These are phyloP conservation scores for Lutjanus argentimaculatus DNA, from an alignment of 2,797 vertebrate genomes.

Conservation along the genomic window DNA sequence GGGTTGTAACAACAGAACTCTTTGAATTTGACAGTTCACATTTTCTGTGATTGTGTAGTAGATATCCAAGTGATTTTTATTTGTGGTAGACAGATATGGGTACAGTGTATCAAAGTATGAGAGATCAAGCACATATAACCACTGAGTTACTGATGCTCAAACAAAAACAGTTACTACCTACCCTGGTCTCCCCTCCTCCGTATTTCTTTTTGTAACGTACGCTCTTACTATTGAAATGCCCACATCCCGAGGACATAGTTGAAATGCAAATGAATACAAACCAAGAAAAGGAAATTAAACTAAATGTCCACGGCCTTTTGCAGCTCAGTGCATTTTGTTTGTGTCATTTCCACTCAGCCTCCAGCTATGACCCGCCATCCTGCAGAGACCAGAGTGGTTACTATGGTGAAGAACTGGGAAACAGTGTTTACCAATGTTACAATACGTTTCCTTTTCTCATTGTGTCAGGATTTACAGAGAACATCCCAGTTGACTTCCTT, in stretches of 20 bases:
- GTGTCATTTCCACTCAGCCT: slow-evolving; percentile 58
- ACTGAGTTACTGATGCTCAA: too few relatives aligned
- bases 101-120: too few relatives aligned
- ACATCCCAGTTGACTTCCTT: background rate
- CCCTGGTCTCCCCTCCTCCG: too few relatives aligned
- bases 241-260: slow-evolving; percentile 28
- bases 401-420: slow-evolving; percentile 48
- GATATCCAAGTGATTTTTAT: too few relatives aligned
- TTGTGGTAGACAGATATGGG: too few relatives aligned
- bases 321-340: slow-evolving; percentile 49
- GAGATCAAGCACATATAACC: too few relatives aligned
- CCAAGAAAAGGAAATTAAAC: slow-evolving; percentile 48
- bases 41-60: too few relatives aligned
- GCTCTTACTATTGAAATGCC: slow-evolving; percentile 10
- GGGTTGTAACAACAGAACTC: too few relatives aligned
- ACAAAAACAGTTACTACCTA: too few relatives aligned
- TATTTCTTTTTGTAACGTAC: background rate
- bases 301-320: slow-evolving; percentile 19
- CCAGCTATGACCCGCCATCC: slow-evolving; percentile 53
- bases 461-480: slow-evolving; percentile 3
- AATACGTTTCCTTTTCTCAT: slow-evolving; percentile 11
- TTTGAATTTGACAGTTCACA: too few relatives aligned
- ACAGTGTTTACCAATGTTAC: slow-evolving; percentile 11
- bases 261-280: slow-evolving; percentile 52
- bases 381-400: slow-evolving; percentile 44